A percentile compares a stretch with the other conserved stretches of the same genome.
These are phyloP conservation scores for Neolamprologus hecqui DNA, from an alignment of 2,113 vertebrate species.

Conservation along the genomic window DNA sequence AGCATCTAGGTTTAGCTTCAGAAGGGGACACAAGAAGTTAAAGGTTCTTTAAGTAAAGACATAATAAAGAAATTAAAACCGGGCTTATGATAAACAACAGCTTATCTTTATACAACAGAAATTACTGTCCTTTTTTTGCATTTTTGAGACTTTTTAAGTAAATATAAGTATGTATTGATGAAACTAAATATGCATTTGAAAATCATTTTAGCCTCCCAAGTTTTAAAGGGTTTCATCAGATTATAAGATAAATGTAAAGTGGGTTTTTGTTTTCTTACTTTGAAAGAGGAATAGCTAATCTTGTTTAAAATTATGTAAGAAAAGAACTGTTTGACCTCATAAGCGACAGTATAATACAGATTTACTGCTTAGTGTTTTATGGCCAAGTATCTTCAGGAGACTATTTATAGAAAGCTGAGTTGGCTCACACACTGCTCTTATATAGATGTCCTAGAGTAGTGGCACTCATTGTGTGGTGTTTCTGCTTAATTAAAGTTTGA, in stretches of 20 bases:
- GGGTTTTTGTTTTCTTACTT: neutral
- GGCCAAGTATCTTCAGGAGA: neutral
- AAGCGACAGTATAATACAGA: neutral
- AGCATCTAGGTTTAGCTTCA: neutral
- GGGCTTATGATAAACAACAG: neutral
- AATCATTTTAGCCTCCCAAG: neutral
- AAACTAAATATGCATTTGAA: neutral
- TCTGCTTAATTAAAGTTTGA: neutral
- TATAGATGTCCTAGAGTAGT: neutral
- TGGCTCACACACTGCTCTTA: neutral
- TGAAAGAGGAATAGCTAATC: neutral
- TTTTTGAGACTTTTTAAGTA: neutral
- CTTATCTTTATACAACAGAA: neutral
- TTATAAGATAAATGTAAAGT: neutral
- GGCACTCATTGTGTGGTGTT: neutral
- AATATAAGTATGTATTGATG: neutral
- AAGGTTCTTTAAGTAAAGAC: neutral
- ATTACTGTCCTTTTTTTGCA: neutral
- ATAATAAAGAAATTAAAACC: neutral
- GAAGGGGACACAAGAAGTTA: neutral
- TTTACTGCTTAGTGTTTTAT: neutral
- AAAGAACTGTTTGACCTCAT: neutral
- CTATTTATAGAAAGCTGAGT: neutral
- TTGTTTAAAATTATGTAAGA: neutral
- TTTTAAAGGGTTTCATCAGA: neutral